phyloP scores from a whole-genome alignment of 2,797 vertebrate genomes.

The Miichthys miiuy region DNA sequence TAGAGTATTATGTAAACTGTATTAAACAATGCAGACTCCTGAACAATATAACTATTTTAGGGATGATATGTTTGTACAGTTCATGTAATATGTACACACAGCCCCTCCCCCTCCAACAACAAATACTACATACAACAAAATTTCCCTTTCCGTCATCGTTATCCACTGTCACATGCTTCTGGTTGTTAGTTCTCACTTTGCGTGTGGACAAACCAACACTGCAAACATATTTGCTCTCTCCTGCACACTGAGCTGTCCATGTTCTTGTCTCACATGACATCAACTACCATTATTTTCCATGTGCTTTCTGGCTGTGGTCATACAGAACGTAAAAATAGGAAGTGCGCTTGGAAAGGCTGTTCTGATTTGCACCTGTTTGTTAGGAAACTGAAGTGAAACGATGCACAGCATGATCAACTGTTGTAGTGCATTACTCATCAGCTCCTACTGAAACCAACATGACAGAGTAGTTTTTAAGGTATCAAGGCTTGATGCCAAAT shows the following conservation, averaged over 20 bases:
- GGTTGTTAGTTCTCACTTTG: background rate
- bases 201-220: background rate
- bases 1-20: conserved; percentile 8
- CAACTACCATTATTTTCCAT: background rate
- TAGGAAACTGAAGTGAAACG: background rate
- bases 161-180: background rate
- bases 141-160: no score
- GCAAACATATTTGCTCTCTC: background rate
- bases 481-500: background rate
- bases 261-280: background rate
- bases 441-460: background rate
- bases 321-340: background rate
- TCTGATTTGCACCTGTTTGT: background rate
- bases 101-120: background rate
- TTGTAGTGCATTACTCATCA: background rate
- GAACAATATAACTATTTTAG: conserved; percentile 14
- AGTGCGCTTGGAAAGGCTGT: background rate
- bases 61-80: background rate
- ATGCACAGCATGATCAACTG: background rate
- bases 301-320: background rate
- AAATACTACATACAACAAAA: no score
- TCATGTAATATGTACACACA: background rate
- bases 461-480: background rate
- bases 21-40: background rate
- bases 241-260: background rate